phyloP scores from a whole-genome alignment of 2,113 vertebrate genomes.

The Myanophis thanlyinensis region DNA sequence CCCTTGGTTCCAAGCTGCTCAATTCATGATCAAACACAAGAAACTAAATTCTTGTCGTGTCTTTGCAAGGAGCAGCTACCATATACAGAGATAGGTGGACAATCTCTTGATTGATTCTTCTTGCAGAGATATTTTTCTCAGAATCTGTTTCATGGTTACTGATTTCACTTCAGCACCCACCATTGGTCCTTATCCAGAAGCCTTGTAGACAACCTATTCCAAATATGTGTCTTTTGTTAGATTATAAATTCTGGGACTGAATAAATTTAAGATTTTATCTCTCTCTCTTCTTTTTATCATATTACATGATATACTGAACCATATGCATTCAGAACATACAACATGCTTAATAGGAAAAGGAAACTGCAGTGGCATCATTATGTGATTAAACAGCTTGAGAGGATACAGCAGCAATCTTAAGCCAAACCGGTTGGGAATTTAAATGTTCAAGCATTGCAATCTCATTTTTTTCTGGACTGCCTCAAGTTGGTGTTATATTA shows the following conservation, averaged over 20 bases:
- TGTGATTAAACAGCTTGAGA: not conserved
- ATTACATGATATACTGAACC: not conserved
- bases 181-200: too few species aligned
- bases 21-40: too few species aligned
- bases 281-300: not conserved
- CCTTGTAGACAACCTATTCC: not conserved
- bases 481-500: not conserved
- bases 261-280: not conserved
- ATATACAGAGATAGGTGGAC: too few species aligned
- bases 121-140: too few species aligned
- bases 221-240: not conserved
- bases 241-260: not conserved
- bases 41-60: too few species aligned
- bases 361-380: not conserved
- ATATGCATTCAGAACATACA: not conserved
- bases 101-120: too few species aligned
- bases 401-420: not conserved
- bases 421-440: not conserved
- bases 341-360: not conserved
- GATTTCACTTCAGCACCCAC: too few species aligned
- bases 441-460: not conserved
- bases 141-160: too few species aligned
- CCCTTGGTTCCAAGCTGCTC: too few species aligned
- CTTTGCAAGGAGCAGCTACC: too few species aligned
- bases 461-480: not conserved